Percentiles rank a stretch among this genome's conserved stretches.
Conservation (phyloP, 2,113 vertebrate species). For the Vombatus ursinus region DNA sequence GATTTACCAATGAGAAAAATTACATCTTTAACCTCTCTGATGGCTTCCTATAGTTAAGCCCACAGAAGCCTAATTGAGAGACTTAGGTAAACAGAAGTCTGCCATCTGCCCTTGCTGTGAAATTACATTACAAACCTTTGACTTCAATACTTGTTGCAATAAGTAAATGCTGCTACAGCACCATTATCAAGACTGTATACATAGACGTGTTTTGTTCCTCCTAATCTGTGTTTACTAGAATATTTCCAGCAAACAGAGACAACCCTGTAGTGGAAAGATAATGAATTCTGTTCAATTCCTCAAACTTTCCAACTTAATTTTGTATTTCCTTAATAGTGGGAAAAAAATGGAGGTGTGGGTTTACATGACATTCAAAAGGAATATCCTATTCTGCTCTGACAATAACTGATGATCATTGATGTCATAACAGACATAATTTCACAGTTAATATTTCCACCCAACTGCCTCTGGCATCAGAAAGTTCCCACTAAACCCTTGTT, state of each 20-base stretch:
- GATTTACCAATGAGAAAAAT: conserved; percentile 68
- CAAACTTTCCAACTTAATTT: conserved; percentile 57
- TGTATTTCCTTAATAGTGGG: conserved; percentile 31
- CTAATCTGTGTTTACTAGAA: conserved; percentile 46
- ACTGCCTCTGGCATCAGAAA: not conserved
- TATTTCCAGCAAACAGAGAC: conserved; percentile 58
- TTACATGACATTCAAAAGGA: not conserved
- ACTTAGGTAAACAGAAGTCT: conserved; percentile 61
- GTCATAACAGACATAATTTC: not conserved
- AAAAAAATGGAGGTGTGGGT: conserved; percentile 26
- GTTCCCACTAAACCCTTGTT: not conserved
- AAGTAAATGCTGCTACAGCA: conserved; percentile 34
- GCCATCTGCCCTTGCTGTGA: conserved; percentile 43
- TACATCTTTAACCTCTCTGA: conserved; percentile 71
- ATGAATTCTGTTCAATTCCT: conserved; percentile 56
- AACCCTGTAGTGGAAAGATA: not conserved
- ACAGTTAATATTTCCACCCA: not conserved
- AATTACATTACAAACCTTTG: conserved; percentile 60
- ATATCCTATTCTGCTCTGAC: not conserved
- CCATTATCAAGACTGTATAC: conserved; percentile 13
- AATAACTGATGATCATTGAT: not conserved
- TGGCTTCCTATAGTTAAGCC: conserved; percentile 57
- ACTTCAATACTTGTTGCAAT: conserved; percentile 67
- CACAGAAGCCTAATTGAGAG: conserved; percentile 62
- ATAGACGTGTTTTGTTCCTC: not conserved